Percentiles rank a stretch among this genome's conserved stretches.
phyloP scores from a whole-genome alignment of 92 coral and sea anemone genomes.

The Desmophyllum pertusum region DNA sequence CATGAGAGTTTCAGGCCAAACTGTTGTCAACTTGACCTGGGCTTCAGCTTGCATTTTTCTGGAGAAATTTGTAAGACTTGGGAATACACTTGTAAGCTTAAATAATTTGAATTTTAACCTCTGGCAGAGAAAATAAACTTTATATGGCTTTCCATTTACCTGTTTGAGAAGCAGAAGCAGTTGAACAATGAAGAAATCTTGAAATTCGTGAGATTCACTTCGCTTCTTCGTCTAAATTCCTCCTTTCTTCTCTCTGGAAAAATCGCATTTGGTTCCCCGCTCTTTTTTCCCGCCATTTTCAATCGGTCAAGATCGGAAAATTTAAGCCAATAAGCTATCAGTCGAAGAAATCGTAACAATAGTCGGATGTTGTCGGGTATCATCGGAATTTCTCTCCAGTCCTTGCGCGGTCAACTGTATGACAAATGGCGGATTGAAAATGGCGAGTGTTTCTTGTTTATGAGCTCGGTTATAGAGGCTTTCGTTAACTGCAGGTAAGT shows the following conservation, averaged over 20 bases:
- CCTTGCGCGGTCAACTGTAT: background rate
- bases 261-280: conserved; percentile 16
- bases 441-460: background rate
- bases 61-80: background rate
- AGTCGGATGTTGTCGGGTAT: background rate
- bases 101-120: background rate
- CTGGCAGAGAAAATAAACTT: background rate
- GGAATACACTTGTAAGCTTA: background rate
- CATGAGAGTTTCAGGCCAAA: too few relatives aligned
- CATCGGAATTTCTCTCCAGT: conserved; percentile 1
- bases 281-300: conserved; percentile 22
- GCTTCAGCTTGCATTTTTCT: too few relatives aligned
- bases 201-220: background rate
- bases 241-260: conserved; percentile 6
- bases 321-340: background rate
- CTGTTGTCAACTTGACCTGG: too few relatives aligned
- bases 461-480: background rate
- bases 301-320: conserved; percentile 9
- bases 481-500: background rate
- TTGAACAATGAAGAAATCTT: background rate
- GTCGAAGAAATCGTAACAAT: background rate
- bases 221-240: background rate
- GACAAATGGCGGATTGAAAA: background rate
- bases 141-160: too few relatives aligned
- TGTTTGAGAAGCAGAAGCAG: background rate